Evolutionary conservation across 2,113 vertebrate species (phyloP).

Genomic region (Monarcha castaneiventris): DNA sequence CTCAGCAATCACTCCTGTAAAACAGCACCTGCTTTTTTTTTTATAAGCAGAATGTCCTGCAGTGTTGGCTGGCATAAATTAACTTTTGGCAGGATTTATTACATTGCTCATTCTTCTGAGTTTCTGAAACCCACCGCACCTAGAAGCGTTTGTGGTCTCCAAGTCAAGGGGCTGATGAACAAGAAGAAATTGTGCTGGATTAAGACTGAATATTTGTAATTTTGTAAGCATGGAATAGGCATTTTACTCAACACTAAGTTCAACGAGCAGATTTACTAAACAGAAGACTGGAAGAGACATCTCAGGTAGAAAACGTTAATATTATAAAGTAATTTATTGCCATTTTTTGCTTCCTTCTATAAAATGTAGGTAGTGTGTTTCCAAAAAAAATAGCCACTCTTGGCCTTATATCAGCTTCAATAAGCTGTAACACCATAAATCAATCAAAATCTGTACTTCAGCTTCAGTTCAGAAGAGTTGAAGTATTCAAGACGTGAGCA

Average conservation of each 20-base stretch:
- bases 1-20: neutral
- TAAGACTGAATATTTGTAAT: neutral
- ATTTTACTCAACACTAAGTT: neutral
- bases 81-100: neutral
- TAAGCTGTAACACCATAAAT: neutral
- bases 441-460: neutral
- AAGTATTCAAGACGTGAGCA: neutral
- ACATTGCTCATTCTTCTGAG: neutral
- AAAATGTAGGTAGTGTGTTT: neutral
- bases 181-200: neutral
- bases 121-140: neutral
- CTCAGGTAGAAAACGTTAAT: neutral
- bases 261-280: neutral
- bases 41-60: neutral
- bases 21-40: neutral
- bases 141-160: neutral
- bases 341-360: neutral
- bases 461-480: neutral
- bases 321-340: neutral
- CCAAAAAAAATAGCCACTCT: neutral
- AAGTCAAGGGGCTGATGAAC: neutral
- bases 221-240: neutral
- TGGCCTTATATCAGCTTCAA: neutral
- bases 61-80: neutral
- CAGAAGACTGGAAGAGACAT: neutral